Evolutionary conservation across 2,888 invertebrate genomes (phyloP).

Genomic region (Deilephila elpenor): DNA sequence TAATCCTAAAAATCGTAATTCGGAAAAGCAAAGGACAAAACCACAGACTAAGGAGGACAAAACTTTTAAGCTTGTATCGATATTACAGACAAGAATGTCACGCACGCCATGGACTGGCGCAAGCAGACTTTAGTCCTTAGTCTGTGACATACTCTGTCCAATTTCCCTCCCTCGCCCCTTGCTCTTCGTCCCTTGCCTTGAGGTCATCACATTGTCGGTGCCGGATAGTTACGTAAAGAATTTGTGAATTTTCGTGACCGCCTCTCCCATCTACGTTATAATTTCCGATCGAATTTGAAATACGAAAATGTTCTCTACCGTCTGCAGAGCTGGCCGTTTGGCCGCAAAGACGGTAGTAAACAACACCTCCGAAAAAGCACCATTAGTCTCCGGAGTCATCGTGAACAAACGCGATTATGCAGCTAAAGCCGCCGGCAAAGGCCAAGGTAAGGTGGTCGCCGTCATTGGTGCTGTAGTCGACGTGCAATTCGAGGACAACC

Average conservation of each 20-base stretch:
- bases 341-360: conserved; percentile 80
- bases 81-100: not conserved
- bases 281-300: conserved; percentile 59
- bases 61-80: no score
- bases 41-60: no score
- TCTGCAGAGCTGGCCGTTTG: conserved; percentile 80
- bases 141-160: not conserved
- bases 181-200: not conserved
- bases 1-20: not conserved
- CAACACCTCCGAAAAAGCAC: conserved; percentile 83
- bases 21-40: not conserved
- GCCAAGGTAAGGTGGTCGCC: conserved; percentile 91
- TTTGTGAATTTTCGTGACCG: conserved; percentile 58
- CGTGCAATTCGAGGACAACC: conserved; percentile 96
- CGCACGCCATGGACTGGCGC: not conserved
- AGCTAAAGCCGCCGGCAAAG: conserved; percentile 62
- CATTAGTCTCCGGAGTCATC: conserved; percentile 71
- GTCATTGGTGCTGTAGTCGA: conserved; percentile 99
- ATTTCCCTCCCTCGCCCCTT: not conserved
- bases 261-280: conserved; percentile 55
- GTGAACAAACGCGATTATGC: conserved; percentile 79
- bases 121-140: no score
- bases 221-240: conserved; percentile 71
- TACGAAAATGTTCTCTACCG: conserved; percentile 81
- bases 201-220: conserved; percentile 39